Base-by-base conservation (phyloP, 1,140 invertebrate genomes). In the Epicauta chinensis region DNA sequence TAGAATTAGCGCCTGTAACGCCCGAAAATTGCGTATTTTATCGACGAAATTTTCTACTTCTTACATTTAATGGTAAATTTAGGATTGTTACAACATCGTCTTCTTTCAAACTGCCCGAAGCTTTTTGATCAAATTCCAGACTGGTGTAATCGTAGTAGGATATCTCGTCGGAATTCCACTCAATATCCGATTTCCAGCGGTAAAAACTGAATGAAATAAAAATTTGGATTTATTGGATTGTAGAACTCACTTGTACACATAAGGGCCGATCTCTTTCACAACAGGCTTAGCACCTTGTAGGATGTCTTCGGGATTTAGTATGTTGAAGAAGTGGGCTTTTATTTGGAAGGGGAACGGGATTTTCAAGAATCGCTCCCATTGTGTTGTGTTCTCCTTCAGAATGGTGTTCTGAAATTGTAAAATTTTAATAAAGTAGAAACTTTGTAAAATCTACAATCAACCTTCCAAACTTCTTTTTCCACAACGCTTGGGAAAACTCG, bases 241-340 rank as follows among this genome's bases (percentile, higher is more conserved):
- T 5, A 40, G 10, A 5, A 52, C 60, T 60, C 58, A 69, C 67
- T 67, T 61, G 34, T 69, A 69, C 29, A 67, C 53, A 51, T 67
- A 69, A 23, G 67, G 67, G 16, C 67, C 67, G 10, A 54, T 46
- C 49, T 69, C 64, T 48, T 59, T 64, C n/a, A 69, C 47, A 16
- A 67, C 43, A 16, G 67, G 67, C 44, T 84, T 83, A 0, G 63
- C 79, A 0, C 91, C 90, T 16, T 79, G 72, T 48, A 79, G 67
- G 1, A 94, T 79, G 42, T 87, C 88, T 0, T 79, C 74, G 0
- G 81, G 75, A 75, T 96, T 96, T 1, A 86, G 87, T 2, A 92
- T 76, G 63, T 94, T 90, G 67, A 91, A 95, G n/a, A 96, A 62
- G 58, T 87, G 93, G 42, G 93, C 75, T 65, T 84, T 87, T 59